Conservation (phyloP, 2,888 invertebrate genomes). For the Hetaerina titia region DNA sequence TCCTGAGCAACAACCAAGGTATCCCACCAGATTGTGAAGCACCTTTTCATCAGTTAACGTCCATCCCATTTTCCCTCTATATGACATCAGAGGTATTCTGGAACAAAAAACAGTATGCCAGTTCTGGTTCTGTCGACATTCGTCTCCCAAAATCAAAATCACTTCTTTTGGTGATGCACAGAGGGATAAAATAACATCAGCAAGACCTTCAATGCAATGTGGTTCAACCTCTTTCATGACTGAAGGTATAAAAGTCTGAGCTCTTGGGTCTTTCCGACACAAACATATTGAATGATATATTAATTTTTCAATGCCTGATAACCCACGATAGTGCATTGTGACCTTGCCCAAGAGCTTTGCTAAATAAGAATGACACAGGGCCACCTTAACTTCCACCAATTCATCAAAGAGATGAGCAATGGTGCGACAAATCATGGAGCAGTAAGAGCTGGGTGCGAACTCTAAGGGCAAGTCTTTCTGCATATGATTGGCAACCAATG, state of each 20-base stretch:
- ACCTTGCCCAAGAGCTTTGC: slow-evolving; percentile 82
- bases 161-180: slow-evolving; percentile 71
- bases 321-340: slow-evolving; percentile 78
- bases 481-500: slow-evolving; percentile 84
- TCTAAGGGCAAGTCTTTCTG: slow-evolving; percentile 80
- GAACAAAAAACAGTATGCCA: slow-evolving; percentile 85
- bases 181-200: slow-evolving; percentile 80
- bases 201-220: slow-evolving; percentile 81
- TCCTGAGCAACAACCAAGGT: slow-evolving; percentile 73
- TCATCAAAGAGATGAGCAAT: slow-evolving; percentile 82
- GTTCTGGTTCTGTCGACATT: slow-evolving; percentile 78
- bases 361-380: slow-evolving; percentile 76
- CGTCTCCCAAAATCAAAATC: slow-evolving; percentile 78
- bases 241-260: slow-evolving; percentile 75
- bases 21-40: slow-evolving; percentile 69
- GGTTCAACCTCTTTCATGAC: slow-evolving; percentile 81
- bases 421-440: slow-evolving; percentile 81
- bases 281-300: slow-evolving; percentile 74
- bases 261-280: neutral
- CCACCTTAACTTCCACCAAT: slow-evolving; percentile 76
- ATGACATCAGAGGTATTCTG: slow-evolving; percentile 81
- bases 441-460: slow-evolving; percentile 81
- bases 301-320: slow-evolving; percentile 79
- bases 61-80: slow-evolving; percentile 71
- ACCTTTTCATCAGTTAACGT: slow-evolving; percentile 16